Evolutionary conservation across 2,797 vertebrate genomes (phyloP), one percentile per base, ranked within the genome.

Genomic region (Odontamblyopus lacepedii): DNA sequence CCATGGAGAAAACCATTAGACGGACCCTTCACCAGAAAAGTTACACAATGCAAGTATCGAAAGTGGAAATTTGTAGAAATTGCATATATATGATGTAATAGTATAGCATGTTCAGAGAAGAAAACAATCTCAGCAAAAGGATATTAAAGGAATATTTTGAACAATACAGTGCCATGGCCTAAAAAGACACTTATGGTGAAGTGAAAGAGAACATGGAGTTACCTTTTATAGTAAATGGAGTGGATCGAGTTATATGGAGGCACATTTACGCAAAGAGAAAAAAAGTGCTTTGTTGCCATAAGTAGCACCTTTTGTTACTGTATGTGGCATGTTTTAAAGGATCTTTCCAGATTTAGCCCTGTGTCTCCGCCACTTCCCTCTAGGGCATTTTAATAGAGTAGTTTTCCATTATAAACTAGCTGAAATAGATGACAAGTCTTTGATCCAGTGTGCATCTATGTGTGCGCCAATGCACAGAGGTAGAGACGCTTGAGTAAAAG

Each of bases 361-460:
- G 71, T 51, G 67, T 72, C 63, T 71, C 73, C 74, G 74, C 78
- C 23, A 72, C 57, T 77, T 68, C 57, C 80, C 63, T 70, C 48
- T 11, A 71, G 77, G 80, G 83, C 50, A 9, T 73, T 89, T 77
- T 78, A 79, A 81, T 77, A 69, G 77, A 81, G 78, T 78, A 73
- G 72, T 70, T 55, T 82, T 86, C 81, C 68, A 77, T 83, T 72
- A 81, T 81, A 75, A 67, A 67, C 26, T 76, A 62, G 67, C 83
- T 35, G 71, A 80, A 68, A 81, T 73, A 60, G 79, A 73, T 75
- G 86, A 78, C 87, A 71, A 67, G 69, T 53, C 83, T 87, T 87
- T 91, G 88, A 89, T 88, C 73, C 77, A 9, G 29, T 55, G 68
- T 71, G 57, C 3, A 50, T 64, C 50, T 56, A 19, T 70, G 44